These are phyloP conservation scores for Lasiurus borealis DNA, from an alignment of 2,113 vertebrate species.

Conservation along the genomic window DNA sequence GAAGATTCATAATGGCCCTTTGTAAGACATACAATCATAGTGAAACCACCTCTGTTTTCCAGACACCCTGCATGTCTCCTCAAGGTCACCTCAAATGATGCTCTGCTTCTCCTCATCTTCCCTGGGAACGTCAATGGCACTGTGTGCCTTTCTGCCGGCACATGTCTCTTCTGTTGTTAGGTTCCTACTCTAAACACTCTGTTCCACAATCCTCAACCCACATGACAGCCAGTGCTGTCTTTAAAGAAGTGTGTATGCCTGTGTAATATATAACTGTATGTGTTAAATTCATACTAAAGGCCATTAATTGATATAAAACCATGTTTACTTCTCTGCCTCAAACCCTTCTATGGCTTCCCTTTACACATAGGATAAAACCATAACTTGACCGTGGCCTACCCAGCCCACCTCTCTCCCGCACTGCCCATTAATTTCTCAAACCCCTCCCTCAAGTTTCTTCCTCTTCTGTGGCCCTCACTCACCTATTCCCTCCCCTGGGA, in stretches of 20 bases:
- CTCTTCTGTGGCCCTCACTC: background rate
- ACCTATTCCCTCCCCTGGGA: background rate
- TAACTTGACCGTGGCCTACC: accelerated
- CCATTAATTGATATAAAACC: background rate
- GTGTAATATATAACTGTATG: background rate
- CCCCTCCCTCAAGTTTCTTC: too few species aligned
- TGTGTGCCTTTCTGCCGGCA: background rate
- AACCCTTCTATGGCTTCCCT: background rate
- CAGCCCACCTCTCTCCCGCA: accelerated
- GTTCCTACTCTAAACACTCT: background rate
- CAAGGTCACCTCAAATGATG: background rate
- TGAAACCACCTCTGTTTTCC: background rate
- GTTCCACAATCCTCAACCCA: background rate
- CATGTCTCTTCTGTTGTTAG: background rate
- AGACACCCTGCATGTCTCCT: background rate
- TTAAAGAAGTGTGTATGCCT: background rate
- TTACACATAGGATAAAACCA: background rate
- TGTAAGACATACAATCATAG: background rate
- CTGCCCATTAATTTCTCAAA: background rate
- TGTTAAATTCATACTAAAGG: background rate
- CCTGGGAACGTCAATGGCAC: background rate
- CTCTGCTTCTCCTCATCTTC: background rate
- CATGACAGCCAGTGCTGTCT: background rate
- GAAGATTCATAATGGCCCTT: background rate
- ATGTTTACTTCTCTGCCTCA: background rate